Evolutionary conservation across 2,888 invertebrate genomes (phyloP).

Genomic region (Onchidella celtica): DNA sequence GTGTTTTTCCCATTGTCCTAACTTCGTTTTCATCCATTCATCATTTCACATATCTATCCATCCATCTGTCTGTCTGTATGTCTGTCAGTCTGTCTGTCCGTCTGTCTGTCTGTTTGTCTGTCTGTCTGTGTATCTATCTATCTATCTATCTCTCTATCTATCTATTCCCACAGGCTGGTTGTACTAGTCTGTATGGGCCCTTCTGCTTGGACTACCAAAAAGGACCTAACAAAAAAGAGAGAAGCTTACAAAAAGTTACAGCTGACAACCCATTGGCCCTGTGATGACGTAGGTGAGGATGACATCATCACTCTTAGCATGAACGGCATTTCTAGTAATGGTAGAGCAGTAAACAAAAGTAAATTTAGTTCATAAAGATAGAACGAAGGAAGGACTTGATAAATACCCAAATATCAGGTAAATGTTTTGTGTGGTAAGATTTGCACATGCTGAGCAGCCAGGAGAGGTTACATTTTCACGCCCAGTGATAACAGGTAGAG

Average conservation of each 20-base stretch:
- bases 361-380: no score
- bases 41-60: not conserved
- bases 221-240: constrained; percentile 54
- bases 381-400: no score
- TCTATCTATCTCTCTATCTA: constrained; percentile 50
- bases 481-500: no score
- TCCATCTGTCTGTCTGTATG: constrained; percentile 28
- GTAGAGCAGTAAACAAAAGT: no score
- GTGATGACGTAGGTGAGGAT: constrained; percentile 47
- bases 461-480: no score
- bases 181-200: constrained; percentile 64
- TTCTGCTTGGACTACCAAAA: constrained; percentile 57
- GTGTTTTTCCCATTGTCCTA: constrained; percentile 57
- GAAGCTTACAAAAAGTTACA: constrained; percentile 55
- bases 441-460: no score
- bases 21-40: constrained; percentile 27
- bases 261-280: constrained; percentile 60
- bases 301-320: no score
- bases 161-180: constrained; percentile 59
- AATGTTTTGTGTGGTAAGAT: no score
- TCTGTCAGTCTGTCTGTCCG: constrained; percentile 47
- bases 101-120: constrained; percentile 28
- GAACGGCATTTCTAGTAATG: no score
- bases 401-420: no score
- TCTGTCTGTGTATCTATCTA: constrained; percentile 43